phyloP scores from a whole-genome alignment of 2,113 vertebrate species.

The Dipodomys stephensi region DNA sequence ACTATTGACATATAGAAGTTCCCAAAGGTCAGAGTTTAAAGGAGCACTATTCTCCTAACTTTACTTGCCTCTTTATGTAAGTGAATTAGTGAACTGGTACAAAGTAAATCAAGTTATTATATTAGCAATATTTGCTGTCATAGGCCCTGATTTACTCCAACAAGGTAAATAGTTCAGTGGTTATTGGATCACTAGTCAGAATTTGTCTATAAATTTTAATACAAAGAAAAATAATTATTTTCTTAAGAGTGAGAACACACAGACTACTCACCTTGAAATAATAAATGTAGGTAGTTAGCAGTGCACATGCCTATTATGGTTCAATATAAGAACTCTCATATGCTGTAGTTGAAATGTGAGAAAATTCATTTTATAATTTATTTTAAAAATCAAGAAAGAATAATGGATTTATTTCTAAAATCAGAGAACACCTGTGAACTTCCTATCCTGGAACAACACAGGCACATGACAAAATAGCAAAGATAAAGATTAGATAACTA shows the following conservation, averaged over 20 bases:
- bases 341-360: neutral
- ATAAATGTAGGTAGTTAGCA: neutral
- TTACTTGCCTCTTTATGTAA: neutral
- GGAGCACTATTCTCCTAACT: neutral
- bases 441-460: neutral
- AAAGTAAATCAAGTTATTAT: neutral
- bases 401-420: neutral
- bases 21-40: neutral
- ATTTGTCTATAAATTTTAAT: neutral
- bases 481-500: neutral
- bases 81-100: neutral
- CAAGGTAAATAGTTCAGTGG: neutral
- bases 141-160: neutral
- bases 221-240: conserved; percentile 1
- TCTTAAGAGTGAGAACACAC: neutral
- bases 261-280: neutral
- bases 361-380: neutral
- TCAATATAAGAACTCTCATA: neutral
- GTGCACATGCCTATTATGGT: neutral
- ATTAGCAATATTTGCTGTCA: neutral
- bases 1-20: neutral
- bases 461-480: neutral
- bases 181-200: neutral
- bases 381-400: neutral
- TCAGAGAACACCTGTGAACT: too few species aligned